These are phyloP conservation scores for Xiphophorus couchianus DNA, from an alignment of 2,113 vertebrate species.

Conservation along the genomic window DNA sequence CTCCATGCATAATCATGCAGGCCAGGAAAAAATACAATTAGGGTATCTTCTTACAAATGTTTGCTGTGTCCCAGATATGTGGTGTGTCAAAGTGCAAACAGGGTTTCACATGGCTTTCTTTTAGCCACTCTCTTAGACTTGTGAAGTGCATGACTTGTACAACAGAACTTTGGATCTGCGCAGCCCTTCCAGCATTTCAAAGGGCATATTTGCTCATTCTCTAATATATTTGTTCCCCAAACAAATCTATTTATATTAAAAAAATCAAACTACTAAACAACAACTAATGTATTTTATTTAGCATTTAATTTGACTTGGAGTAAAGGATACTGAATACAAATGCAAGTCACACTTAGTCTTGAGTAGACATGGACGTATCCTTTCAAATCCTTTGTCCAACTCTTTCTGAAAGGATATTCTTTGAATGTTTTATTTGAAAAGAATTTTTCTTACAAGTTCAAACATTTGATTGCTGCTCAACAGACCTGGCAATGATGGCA, in stretches of 20 bases:
- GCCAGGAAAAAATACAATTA: too few relatives aligned
- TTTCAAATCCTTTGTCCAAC: neutral
- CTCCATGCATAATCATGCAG: too few relatives aligned
- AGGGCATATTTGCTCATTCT: too few relatives aligned
- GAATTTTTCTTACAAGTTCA: neutral
- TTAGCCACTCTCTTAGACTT: too few relatives aligned
- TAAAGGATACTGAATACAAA: neutral
- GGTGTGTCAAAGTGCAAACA: too few relatives aligned
- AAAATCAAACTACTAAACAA: neutral
- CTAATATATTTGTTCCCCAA: too few relatives aligned
- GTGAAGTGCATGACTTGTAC: too few relatives aligned
- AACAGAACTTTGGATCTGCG: too few relatives aligned
- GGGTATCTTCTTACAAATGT: too few relatives aligned
- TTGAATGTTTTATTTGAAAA: neutral
- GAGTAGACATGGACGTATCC: neutral
- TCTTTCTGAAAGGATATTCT: neutral
- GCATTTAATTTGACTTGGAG: neutral
- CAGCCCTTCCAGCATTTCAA: too few relatives aligned
- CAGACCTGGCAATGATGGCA: conserved; percentile 42
- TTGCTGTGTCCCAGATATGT: too few relatives aligned
- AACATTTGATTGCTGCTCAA: conserved; percentile 18
- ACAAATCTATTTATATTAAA: neutral
- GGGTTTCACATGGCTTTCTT: too few relatives aligned
- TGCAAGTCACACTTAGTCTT: neutral
- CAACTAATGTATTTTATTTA: neutral